Evolutionary conservation across 2,797 vertebrate genomes (phyloP), one percentile per base, ranked within the genome.

Genomic region (Halcyon badia): DNA sequence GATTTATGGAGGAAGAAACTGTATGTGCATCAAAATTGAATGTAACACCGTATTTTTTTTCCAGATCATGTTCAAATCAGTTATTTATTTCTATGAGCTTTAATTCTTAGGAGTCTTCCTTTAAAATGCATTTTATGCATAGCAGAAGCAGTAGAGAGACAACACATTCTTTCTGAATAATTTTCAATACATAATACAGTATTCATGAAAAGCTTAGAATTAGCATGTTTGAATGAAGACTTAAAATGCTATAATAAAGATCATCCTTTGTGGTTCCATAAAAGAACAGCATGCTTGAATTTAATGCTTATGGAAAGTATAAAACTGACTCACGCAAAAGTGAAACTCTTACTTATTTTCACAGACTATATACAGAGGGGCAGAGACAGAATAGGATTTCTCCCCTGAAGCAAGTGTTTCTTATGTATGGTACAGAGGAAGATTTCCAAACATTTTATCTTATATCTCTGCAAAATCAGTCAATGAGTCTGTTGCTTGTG

Each of bases 161-260:
- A 89, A 33, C 8, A 35, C 11, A 25, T 94, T 91, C 41, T 87
- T 92, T 42, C 51, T 75, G 41, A 91, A 75, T 2, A 54, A 10
- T 65, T 65, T 91, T 86, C 19, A n/a, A 31, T 72, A 41, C 20
- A 79, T 58, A 86, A 56, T 39, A n/a, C 8, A 33, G 10, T 51
- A n/a, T 65, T 91, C 14, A 0, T 62, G 35, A 76, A 90, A 91
- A 39, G 42, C n/a, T 93, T 90, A 83, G 66, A 78, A 77, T 93
- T 88, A 83, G 12, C 62, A 58, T 37, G 33, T 94, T 90, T 91
- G 57, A 91, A 65, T 79, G 70, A 87, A 86, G 62, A 77, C 87
- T 92, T 78, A 68, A 91, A 94, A 90, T 60, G 9, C 15, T 76
- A 24, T 33, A 62, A 94, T 87, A 87, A 83, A 86, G 41, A 64